These are phyloP conservation scores for Marmota monax DNA, from an alignment of 2,113 vertebrate species.

Conservation along the genomic window DNA sequence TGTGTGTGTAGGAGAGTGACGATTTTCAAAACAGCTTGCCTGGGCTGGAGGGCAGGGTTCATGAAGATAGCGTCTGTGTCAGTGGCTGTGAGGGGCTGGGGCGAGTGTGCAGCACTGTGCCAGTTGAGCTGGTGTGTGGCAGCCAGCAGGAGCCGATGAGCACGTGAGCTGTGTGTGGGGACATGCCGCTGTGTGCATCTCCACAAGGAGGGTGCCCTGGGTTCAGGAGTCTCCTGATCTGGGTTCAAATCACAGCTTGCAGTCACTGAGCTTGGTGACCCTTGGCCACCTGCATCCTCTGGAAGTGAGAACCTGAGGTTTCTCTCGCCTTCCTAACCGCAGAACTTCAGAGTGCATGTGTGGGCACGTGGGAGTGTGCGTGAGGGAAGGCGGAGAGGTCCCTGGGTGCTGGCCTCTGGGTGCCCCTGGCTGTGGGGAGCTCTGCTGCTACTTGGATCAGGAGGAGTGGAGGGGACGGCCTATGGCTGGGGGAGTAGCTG, in stretches of 20 bases:
- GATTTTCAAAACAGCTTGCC: not conserved
- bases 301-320: not conserved
- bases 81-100: not conserved
- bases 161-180: not conserved
- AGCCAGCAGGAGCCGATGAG: not conserved
- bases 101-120: not conserved
- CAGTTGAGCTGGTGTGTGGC: not conserved
- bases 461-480: not conserved
- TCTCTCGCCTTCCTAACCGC: not conserved
- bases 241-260: not conserved
- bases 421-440: not conserved
- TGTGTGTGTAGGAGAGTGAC: not conserved
- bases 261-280: not conserved
- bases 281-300: not conserved
- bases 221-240: not conserved
- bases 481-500: not conserved
- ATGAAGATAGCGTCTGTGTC: not conserved
- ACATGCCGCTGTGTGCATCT: accelerated
- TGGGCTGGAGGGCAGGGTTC: not conserved
- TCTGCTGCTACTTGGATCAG: not conserved
- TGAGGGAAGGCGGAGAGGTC: not conserved
- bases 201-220: not conserved
- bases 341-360: not conserved
- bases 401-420: not conserved
- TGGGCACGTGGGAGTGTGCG: not conserved